Evolutionary conservation across 2,888 invertebrate genomes (phyloP), one percentile per base, ranked within the genome.

Genomic region (Zygaena filipendulae): DNA sequence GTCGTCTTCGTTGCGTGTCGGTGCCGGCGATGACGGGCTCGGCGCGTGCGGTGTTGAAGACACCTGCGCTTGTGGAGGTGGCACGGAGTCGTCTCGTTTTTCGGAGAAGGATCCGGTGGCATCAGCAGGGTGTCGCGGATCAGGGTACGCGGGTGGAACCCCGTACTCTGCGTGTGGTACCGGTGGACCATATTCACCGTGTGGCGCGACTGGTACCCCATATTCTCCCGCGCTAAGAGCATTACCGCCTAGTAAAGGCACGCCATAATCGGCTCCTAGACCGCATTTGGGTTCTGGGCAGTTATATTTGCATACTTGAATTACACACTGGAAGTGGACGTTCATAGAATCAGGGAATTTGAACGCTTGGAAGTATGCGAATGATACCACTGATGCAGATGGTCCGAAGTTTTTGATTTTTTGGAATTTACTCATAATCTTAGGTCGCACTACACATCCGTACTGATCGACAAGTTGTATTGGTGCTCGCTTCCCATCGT

Each of bases 291-390:
- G 94, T 56, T 95, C 94, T 2, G 95, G 95, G 47, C 95, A 95
- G 59, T 95, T 93, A 66, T 93, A 92, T 46, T 95, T 85, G 55
- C 95, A 95, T 3, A 95, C 95, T 81, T 95, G 95, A 46, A 95
- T 95, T 22, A 95, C 94, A 60, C 95, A 95, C 66, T 95, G 95
- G 89, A 95, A 95, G 83, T 95, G 95, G 3, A 95, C 95, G 61
- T 95, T 95, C 95, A 95, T 95, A 7, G 94, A 94, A 63, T 95
- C 95, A 2, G 95, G 95, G 86, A 95, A 95, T 70, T 95, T 95
- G 81, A 95, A 95, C 4, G 95, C 95, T 75, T 95, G 95, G 90
- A 95, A 95, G 75, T 95, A 94, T 8, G 95, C 95, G 59, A 95
- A 95, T 28, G 94, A 94, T 9, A 95, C 94, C 3, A 95, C 95